These are phyloP conservation scores for Apotomis betuletana DNA, from an alignment of 2,888 invertebrate genomes.

Conservation along the genomic window DNA sequence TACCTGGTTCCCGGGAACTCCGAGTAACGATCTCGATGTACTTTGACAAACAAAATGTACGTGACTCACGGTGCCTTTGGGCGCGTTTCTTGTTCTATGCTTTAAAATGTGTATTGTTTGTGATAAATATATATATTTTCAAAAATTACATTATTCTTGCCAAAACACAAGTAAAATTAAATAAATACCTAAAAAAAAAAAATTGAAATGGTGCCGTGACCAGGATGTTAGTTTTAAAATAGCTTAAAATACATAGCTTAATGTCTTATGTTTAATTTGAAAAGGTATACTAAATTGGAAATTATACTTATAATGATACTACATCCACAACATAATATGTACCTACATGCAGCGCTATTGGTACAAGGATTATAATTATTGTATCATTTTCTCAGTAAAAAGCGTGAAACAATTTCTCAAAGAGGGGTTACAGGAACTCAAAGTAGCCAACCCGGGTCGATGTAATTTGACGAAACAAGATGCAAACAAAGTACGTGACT, in stretches of 20 bases:
- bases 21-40: neutral
- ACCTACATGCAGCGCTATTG: no score
- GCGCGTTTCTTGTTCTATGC: neutral
- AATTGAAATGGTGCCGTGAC: no score
- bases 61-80: neutral
- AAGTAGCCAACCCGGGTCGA: neutral
- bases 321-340: no score
- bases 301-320: no score
- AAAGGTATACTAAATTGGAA: no score
- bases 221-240: no score
- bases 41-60: conserved; percentile 10
- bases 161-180: neutral
- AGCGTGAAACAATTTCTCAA: conserved; percentile 4
- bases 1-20: neutral
- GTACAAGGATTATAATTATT: no score
- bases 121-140: neutral
- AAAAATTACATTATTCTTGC: neutral
- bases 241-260: no score
- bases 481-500: conserved; percentile 8
- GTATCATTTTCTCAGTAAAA: neutral
- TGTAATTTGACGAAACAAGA: conserved; percentile 17
- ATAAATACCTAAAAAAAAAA: no score
- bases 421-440: neutral
- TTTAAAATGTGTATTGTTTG: neutral
- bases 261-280: no score